phyloP scores from a whole-genome alignment of 2,113 vertebrate species.

The Micromys minutus region DNA sequence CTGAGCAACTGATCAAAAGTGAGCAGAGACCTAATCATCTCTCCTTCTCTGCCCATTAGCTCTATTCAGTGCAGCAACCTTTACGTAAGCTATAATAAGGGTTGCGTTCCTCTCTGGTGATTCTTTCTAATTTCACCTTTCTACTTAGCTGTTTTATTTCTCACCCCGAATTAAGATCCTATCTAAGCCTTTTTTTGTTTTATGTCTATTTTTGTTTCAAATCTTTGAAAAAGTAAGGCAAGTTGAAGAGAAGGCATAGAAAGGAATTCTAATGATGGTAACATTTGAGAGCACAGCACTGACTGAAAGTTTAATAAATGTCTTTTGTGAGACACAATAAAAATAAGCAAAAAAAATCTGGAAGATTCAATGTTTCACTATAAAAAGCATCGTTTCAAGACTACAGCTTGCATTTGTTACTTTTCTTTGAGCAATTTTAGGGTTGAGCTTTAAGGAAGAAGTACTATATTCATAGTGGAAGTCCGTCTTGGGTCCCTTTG shows the following conservation, averaged over 20 bases:
- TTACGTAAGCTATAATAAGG: slow-evolving; percentile 20
- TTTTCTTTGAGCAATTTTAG: neutral
- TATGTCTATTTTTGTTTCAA: slow-evolving; percentile 1
- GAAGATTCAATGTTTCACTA: neutral
- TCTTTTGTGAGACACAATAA: neutral
- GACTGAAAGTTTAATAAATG: neutral
- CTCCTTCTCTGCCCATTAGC: neutral
- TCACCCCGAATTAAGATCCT: slow-evolving; percentile 8
- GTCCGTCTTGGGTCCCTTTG: neutral
- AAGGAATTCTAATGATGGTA: neutral
- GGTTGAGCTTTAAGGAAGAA: neutral
- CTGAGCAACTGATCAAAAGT: neutral
- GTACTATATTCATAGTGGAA: neutral
- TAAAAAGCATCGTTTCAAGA: neutral
- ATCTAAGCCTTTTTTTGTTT: neutral
- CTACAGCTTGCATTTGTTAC: neutral
- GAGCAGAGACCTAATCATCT: neutral
- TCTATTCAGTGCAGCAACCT: neutral
- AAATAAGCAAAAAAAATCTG: neutral
- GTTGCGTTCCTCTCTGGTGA: neutral
- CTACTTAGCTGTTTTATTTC: neutral
- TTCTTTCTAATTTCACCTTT: slow-evolving; percentile 30
- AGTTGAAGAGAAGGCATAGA: neutral
- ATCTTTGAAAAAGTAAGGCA: slow-evolving; percentile 1
- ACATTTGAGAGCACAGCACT: neutral